phyloP scores from a whole-genome alignment of 2,113 vertebrate species.

The Pyrgilauda ruficollis region DNA sequence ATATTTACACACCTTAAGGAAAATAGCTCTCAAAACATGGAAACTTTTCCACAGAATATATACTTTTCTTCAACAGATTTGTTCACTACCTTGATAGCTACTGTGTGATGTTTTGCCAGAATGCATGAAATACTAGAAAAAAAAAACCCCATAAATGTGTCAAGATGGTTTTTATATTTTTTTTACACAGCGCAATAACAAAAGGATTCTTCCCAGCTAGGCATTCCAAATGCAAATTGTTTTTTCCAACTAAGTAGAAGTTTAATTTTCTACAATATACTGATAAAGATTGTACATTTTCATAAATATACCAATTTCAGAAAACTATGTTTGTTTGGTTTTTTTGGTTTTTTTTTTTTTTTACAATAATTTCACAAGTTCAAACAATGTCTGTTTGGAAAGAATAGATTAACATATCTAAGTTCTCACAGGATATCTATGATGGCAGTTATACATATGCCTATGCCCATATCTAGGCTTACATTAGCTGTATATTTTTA shows the following conservation, averaged over 20 bases:
- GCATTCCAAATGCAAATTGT: neutral
- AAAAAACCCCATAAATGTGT: neutral
- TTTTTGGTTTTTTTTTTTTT: neutral
- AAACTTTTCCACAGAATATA: neutral
- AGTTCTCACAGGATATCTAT: neutral
- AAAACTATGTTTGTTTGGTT: neutral
- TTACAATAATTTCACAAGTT: neutral
- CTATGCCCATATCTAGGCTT: neutral
- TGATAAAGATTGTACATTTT: neutral
- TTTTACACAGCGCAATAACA: neutral
- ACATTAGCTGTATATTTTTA: neutral
- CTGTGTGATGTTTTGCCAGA: neutral
- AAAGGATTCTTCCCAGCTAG: neutral
- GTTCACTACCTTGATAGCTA: neutral
- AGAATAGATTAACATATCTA: neutral
- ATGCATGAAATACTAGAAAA: neutral
- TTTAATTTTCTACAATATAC: neutral
- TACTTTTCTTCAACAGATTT: neutral
- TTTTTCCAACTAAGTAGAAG: neutral
- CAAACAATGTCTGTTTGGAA: neutral
- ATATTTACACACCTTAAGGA: neutral
- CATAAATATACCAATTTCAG: neutral
- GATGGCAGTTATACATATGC: neutral
- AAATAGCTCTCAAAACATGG: neutral
- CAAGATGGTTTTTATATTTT: neutral